A percentile compares a stretch with the other conserved stretches of the same genome.
Conservation (phyloP, 2,888 invertebrate genomes). For the Galerucella nymphaeae region DNA sequence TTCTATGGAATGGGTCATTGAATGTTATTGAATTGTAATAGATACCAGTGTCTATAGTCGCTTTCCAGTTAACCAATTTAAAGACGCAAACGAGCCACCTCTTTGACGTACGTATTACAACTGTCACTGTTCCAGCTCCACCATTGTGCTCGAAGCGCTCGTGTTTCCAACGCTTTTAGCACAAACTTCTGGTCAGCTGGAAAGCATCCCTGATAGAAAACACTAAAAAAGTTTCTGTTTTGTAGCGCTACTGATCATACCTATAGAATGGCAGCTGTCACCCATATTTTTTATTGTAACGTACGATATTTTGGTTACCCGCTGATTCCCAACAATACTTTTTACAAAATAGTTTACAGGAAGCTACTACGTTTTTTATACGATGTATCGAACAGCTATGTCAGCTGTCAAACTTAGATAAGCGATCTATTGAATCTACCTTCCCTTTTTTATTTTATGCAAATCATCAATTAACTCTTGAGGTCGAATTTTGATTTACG, state of each 20-base stretch:
- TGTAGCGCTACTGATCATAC: constrained; percentile 1
- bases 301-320: constrained; percentile 8
- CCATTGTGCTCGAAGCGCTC: too few species aligned
- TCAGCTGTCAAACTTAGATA: background rate
- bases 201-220: too few species aligned
- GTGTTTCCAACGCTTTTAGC: too few species aligned
- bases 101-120: too few species aligned
- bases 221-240: background rate
- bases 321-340: constrained; percentile 14
- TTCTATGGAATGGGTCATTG: background rate
- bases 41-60: background rate
- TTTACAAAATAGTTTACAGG: constrained; percentile 5
- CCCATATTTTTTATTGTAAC: constrained; percentile 13
- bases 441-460: too few species aligned
- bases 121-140: too few species aligned
- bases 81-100: too few species aligned
- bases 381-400: background rate
- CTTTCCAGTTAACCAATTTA: too few species aligned
- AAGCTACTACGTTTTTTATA: constrained; percentile 7
- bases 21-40: background rate
- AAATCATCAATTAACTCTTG: too few species aligned
- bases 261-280: constrained; percentile 13
- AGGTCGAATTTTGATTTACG: constrained; percentile 14
- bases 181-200: too few species aligned
- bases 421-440: too few species aligned